A percentile compares a stretch with the other conserved stretches of the same genome.
These are phyloP conservation scores for Clusia tigrina DNA, from an alignment of 2,888 invertebrate genomes.

Conservation along the genomic window DNA sequence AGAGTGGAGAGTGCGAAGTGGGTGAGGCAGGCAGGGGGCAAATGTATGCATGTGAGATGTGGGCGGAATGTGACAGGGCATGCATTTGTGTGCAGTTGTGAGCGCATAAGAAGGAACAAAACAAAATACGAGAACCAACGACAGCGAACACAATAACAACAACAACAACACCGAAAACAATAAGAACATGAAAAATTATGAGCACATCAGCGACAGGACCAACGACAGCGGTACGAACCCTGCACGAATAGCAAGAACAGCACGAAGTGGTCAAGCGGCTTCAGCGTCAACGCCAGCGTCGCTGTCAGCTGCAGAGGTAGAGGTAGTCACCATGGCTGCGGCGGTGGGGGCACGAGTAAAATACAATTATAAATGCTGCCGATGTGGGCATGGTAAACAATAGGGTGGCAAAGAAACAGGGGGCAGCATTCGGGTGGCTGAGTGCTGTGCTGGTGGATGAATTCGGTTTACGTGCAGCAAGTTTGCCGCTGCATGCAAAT, in stretches of 20 bases:
- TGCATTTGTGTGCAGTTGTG: constrained; percentile 27
- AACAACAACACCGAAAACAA: constrained; percentile 12
- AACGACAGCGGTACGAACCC: background rate
- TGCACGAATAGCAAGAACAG: background rate
- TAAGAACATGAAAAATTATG: constrained; percentile 4
- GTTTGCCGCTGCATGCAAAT: background rate
- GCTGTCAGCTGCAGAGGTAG: constrained; percentile 4
- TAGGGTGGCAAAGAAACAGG: too few species aligned
- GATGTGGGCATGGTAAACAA: background rate
- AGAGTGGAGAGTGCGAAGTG: constrained; percentile 8
- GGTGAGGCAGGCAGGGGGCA: background rate
- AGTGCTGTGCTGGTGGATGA: background rate
- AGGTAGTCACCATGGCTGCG: background rate
- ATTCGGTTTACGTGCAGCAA: background rate
- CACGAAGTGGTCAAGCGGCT: background rate
- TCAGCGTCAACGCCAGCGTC: background rate
- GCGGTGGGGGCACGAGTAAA: background rate
- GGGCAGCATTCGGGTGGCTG: background rate
- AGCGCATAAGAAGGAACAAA: constrained; percentile 45
- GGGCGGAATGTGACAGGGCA: constrained; percentile 6
- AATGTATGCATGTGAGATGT: constrained; percentile 49
- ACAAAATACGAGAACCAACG: constrained; percentile 34
- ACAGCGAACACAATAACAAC: constrained; percentile 20
- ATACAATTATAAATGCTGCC: background rate
- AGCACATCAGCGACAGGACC: constrained; percentile 23